A percentile compares a stretch with the other conserved stretches of the same genome.
These are phyloP conservation scores for Eubucco bourcierii DNA, from an alignment of 2,113 vertebrate genomes.

Conservation along the genomic window DNA sequence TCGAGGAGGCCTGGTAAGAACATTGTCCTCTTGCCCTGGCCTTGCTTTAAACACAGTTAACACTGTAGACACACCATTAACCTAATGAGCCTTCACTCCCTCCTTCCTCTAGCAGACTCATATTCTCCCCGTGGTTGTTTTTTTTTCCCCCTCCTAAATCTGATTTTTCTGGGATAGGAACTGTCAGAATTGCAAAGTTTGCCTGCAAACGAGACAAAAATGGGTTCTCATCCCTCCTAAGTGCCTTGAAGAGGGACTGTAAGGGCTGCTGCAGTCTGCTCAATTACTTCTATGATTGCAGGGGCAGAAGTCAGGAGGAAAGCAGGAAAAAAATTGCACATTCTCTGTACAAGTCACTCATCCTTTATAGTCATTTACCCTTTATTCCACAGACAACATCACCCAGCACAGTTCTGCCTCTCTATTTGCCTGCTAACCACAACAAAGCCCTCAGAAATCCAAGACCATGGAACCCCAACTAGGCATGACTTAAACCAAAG, in stretches of 20 bases:
- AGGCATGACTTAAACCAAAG: neutral
- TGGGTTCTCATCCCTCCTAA: conserved; percentile 15
- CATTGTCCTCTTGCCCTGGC: neutral
- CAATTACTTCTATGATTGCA: conserved; percentile 18
- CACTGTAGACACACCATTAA: neutral
- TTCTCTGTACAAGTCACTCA: neutral
- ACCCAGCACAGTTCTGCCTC: neutral
- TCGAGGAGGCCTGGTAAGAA: neutral
- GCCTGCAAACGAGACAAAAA: conserved; percentile 22
- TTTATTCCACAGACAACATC: neutral
- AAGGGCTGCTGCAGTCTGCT: neutral
- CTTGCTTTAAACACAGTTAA: conserved; percentile 7
- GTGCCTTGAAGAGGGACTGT: conserved; percentile 12
- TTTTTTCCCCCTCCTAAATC: conserved; percentile 3
- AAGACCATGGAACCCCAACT: neutral
- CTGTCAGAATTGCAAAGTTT: conserved; percentile 12
- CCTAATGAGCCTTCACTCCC: neutral
- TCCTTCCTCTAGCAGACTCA: neutral
- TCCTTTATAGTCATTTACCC: neutral
- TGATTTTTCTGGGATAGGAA: conserved; percentile 29
- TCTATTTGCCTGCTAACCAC: conserved; percentile 8
- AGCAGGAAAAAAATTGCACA: neutral
- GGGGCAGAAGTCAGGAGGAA: neutral
- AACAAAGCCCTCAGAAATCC: neutral
- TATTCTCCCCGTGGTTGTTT: neutral